phyloP scores from a whole-genome alignment of 1,140 invertebrate species.

The Metopolophium dirhodum region DNA sequence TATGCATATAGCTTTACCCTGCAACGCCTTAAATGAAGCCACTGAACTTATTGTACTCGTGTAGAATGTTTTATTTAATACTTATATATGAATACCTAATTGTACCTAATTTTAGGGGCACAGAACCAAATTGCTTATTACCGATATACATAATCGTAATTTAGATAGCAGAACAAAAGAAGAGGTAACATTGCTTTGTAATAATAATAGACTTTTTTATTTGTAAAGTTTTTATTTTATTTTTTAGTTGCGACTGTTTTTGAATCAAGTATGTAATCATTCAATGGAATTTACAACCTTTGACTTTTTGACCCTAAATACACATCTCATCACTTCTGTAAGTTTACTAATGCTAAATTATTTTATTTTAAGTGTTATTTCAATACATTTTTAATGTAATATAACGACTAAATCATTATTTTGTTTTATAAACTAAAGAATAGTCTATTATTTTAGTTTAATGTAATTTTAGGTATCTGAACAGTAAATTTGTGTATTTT shows the following conservation, averaged over 20 bases:
- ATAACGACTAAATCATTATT: neutral
- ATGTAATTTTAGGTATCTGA: neutral
- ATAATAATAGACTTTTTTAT: neutral
- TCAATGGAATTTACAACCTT: neutral
- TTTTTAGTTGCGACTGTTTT: neutral
- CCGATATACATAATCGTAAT: neutral
- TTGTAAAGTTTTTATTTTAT: neutral
- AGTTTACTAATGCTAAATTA: neutral
- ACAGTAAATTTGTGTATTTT: neutral
- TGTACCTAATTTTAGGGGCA: neutral
- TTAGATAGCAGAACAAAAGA: slow-evolving; percentile 20
- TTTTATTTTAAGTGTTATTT: neutral
- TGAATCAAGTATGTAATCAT: neutral
- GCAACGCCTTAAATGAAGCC: no score
- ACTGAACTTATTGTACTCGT: neutral
- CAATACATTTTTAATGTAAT: neutral
- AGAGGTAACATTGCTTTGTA: neutral
- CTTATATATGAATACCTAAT: neutral
- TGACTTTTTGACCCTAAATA: neutral
- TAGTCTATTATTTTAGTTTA: neutral
- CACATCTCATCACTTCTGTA: neutral
- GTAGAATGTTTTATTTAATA: neutral
- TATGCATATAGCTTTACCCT: no score
- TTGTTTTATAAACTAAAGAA: neutral
- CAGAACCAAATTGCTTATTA: neutral